Conservation (phyloP, 2,888 invertebrate genomes). For the Julus scandinavius region DNA sequence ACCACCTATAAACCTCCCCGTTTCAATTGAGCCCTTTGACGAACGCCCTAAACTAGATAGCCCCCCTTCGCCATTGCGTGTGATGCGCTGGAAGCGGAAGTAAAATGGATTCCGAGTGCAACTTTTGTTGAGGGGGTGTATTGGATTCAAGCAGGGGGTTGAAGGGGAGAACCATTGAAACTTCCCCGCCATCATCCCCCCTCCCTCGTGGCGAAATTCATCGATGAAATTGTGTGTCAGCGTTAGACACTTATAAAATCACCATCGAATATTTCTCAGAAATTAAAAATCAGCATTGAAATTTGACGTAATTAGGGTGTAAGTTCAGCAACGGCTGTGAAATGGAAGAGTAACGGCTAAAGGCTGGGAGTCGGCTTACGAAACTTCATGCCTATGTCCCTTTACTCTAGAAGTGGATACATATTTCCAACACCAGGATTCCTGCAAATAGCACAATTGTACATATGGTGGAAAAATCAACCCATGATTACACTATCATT, state of each 20-base stretch:
- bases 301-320: too few species aligned
- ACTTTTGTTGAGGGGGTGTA: constrained; percentile 8
- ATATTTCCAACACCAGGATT: too few species aligned
- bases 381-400: too few species aligned
- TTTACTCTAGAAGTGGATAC: too few species aligned
- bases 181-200: neutral
- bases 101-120: neutral
- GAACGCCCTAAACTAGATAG: neutral
- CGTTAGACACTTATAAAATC: neutral
- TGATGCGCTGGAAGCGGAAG: constrained; percentile 1
- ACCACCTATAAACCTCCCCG: neutral
- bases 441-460: too few species aligned
- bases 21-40: neutral
- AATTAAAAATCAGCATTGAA: too few species aligned
- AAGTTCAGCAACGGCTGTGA: too few species aligned
- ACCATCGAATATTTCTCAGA: neutral
- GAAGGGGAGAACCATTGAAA: neutral
- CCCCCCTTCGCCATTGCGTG: neutral
- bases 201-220: neutral
- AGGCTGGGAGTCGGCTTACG: too few species aligned
- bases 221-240: neutral
- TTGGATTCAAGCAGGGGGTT: neutral
- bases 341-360: too few species aligned
- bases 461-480: too few species aligned
- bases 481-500: too few species aligned